phyloP scores from a whole-genome alignment of 2,888 invertebrate genomes.

The Creontiades dilutus region DNA sequence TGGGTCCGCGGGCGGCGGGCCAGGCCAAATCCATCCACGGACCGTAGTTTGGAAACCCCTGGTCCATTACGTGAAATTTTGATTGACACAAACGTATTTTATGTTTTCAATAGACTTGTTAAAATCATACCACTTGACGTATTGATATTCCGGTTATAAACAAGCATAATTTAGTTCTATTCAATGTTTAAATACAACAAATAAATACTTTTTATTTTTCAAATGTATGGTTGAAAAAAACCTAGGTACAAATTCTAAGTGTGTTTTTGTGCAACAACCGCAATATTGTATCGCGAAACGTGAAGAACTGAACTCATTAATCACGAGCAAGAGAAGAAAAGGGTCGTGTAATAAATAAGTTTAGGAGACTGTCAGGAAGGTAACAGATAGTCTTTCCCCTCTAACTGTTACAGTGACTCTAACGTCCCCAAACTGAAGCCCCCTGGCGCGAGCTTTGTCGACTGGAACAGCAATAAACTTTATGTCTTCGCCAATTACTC shows the following conservation, averaged over 20 bases:
- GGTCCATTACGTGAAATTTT: too few relatives aligned
- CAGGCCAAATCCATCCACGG: too few relatives aligned
- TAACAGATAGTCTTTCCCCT: slow-evolving; percentile 54
- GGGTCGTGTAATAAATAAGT: slow-evolving; percentile 53
- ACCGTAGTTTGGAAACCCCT: too few relatives aligned
- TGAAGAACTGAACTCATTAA: slow-evolving; percentile 48
- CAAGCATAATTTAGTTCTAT: too few relatives aligned
- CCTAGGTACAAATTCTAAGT: neutral
- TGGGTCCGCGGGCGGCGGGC: too few relatives aligned
- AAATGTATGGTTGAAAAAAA: neutral
- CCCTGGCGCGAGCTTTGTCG: slow-evolving; percentile 66
- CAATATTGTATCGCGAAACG: slow-evolving; percentile 52
- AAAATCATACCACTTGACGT: too few relatives aligned
- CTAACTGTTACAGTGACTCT: slow-evolving; percentile 51
- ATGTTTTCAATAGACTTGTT: too few relatives aligned
- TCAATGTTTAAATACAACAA: too few relatives aligned
- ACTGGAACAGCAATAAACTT: slow-evolving; percentile 66
- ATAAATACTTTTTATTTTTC: too few relatives aligned
- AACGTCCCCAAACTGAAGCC: slow-evolving; percentile 48
- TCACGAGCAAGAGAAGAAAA: slow-evolving; percentile 52
- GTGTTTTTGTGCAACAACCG: neutral
- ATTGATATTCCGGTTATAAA: too few relatives aligned
- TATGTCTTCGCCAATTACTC: slow-evolving; percentile 63
- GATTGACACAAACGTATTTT: too few relatives aligned
- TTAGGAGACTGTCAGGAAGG: slow-evolving; percentile 62